Conservation (phyloP, 2,888 invertebrate genomes). For the Megastigmus dorsalis region DNA sequence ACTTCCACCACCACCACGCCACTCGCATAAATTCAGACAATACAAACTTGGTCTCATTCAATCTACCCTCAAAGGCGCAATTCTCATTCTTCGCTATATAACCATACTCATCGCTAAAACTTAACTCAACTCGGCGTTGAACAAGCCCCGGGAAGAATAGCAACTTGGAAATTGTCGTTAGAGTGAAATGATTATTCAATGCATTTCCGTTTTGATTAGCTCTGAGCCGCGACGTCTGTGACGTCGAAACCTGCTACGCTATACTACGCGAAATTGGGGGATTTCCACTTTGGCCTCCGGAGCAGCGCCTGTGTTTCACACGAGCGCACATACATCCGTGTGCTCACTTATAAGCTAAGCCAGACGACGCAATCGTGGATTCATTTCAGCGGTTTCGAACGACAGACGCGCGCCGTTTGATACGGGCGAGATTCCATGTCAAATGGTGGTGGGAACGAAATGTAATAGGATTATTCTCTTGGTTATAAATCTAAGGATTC, state of each 20-base stretch:
- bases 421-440: too few species aligned
- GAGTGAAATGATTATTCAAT: slow-evolving; percentile 46
- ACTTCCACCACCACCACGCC: too few species aligned
- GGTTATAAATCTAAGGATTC: too few species aligned
- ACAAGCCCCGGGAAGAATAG: neutral
- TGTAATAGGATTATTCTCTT: too few species aligned
- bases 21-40: too few species aligned
- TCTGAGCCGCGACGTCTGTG: slow-evolving; percentile 1
- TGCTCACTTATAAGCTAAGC: too few species aligned
- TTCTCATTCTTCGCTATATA: too few species aligned
- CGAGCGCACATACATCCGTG: slow-evolving; percentile 31
- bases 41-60: too few species aligned
- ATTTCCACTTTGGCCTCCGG: slow-evolving; percentile 31
- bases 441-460: too few species aligned
- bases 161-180: slow-evolving; percentile 17
- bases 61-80: neutral
- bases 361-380: slow-evolving; percentile 7
- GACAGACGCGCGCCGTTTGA: too few species aligned
- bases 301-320: neutral
- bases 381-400: neutral
- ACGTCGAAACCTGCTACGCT: neutral
- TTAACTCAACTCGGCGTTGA: slow-evolving; percentile 1
- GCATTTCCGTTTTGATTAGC: slow-evolving; percentile 46
- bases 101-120: neutral
- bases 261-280: slow-evolving; percentile 44